Percentiles rank a stretch among this genome's conserved stretches.
These are phyloP conservation scores for Spinus olivaceus DNA, from an alignment of 2,797 vertebrate genomes.

Conservation along the genomic window DNA sequence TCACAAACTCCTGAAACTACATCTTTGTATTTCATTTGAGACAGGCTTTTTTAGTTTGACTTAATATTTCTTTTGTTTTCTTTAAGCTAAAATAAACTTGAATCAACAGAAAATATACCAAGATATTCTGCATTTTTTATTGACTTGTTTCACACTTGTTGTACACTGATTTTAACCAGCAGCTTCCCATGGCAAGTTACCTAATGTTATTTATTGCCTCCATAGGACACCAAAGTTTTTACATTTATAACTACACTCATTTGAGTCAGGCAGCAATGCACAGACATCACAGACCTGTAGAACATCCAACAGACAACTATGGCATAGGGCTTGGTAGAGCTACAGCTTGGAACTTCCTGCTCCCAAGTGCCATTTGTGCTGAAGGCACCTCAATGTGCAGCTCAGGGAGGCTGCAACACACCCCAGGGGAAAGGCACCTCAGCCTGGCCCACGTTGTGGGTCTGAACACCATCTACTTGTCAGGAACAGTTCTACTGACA, in stretches of 20 bases:
- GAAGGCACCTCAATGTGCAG: neutral
- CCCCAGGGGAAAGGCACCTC: neutral
- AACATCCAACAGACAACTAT: neutral
- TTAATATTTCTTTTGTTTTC: neutral
- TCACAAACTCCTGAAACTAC: neutral
- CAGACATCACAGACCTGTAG: neutral
- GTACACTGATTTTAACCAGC: neutral
- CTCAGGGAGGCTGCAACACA: neutral
- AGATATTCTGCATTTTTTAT: neutral
- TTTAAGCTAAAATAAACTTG: neutral
- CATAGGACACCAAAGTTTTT: neutral
- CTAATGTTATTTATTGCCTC: neutral
- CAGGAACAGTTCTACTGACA: neutral
- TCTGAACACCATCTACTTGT: neutral
- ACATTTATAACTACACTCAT: neutral
- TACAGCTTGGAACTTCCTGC: neutral
- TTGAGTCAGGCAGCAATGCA: neutral
- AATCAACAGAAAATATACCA: neutral
- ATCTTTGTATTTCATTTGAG: neutral
- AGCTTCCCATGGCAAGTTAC: neutral
- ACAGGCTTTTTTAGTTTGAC: neutral
- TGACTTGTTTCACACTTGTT: accelerated
- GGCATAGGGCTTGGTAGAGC: neutral
- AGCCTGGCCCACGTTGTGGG: accelerated
- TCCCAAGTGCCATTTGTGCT: neutral